Evolutionary conservation across 2,113 vertebrate genomes (phyloP).

Genomic region (Colius striatus): DNA sequence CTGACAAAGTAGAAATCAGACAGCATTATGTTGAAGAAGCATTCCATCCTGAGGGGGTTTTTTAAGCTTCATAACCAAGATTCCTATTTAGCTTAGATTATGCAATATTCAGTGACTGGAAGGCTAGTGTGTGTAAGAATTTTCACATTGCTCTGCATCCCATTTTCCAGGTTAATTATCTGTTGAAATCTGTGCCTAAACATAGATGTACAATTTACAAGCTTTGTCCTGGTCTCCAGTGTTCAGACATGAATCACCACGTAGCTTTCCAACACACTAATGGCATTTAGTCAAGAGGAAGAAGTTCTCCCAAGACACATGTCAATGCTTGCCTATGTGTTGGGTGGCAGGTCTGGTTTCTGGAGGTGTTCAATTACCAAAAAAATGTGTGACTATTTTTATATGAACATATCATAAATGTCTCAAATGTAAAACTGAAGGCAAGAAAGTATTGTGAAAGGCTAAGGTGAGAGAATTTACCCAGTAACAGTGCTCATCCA

Average conservation of each 20-base stretch:
- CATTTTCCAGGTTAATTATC: background rate
- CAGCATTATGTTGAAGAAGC: background rate
- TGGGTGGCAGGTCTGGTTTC: background rate
- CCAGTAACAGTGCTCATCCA: background rate
- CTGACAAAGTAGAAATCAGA: background rate
- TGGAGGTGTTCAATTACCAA: background rate
- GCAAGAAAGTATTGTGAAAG: background rate
- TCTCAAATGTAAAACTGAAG: background rate
- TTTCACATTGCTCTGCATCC: background rate
- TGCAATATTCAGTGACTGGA: background rate
- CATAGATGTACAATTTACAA: background rate
- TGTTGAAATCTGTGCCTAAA: background rate
- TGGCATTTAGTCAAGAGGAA: background rate
- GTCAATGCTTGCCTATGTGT: background rate
- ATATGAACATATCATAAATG: accelerated
- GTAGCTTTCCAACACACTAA: background rate
- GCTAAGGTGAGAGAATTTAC: background rate
- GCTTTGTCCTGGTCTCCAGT: background rate
- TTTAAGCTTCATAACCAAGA: background rate
- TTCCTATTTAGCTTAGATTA: background rate
- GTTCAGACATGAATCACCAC: background rate
- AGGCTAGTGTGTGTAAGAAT: background rate
- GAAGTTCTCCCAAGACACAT: background rate
- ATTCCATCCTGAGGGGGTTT: background rate
- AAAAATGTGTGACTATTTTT: background rate